Base-by-base conservation (phyloP, 2,888 invertebrate genomes). In the Agrochola lychnidis region DNA sequence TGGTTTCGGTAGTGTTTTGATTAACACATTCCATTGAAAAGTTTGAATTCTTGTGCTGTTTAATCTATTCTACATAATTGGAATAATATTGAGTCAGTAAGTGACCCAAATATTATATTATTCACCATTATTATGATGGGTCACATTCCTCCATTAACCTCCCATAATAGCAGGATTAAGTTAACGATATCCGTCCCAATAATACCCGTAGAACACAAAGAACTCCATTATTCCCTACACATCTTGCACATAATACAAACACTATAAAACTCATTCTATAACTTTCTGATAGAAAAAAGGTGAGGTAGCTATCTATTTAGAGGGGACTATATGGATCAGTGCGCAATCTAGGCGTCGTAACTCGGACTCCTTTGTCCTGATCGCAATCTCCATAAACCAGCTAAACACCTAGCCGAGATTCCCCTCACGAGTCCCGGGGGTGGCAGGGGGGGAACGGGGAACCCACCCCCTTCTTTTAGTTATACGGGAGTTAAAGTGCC, bases 371-470 rank as follows among this genome's bases (percentile, higher is more conserved):
- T 95, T 95, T 95, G 95, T 95, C 94, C 95, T 93, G 95, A 94
- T 95, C 93, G 95, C 95, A 96, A 96, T 96, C 96, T 96, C 95
- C 95, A 95, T 96, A 96, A 96, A 95, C 94, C 95, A 94, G 95
- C 95, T 95, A 95, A 96, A 96, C 95, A 95, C 95, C 96, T 95
- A 92, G 93, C 94, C 92, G 94, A 93, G 95, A 93, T 93, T 93
- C 93, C 91, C 92, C 93, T 92, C 92, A 90, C 93, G 91, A 85
- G 82, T 79, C 86, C 80, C 84, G 87, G 88, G 88, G 78, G 78
- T 42, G 75, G 81, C 10, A 25, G 42, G 36, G 36, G 51, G 89
- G 88, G 87, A 76, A 64, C 82, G 84, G 79, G 83, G 81, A 78
- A 59, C 87, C 90, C 86, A 79, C 88, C 90, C 88, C 85, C 88